These are phyloP conservation scores for Anser cygnoides DNA, from an alignment of 2,113 vertebrate genomes.

Conservation along the genomic window DNA sequence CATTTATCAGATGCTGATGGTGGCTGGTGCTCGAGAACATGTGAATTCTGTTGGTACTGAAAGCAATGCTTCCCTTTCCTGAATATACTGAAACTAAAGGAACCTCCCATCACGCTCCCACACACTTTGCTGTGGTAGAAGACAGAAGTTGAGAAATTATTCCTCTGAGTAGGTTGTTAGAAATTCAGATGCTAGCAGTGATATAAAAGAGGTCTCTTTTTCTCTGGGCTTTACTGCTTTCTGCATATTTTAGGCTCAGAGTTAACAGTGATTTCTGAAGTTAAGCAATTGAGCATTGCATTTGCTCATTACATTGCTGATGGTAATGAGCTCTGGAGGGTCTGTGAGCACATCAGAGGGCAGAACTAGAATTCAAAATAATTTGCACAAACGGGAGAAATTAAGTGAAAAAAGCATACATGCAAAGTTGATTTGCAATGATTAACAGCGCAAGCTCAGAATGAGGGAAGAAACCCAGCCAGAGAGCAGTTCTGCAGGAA, in stretches of 20 bases:
- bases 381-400: neutral
- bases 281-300: neutral
- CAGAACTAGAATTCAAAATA: neutral
- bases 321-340: neutral
- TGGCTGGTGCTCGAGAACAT: neutral
- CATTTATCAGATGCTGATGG: neutral
- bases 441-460: neutral
- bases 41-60: neutral
- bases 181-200: neutral
- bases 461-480: neutral
- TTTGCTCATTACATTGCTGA: neutral
- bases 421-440: neutral
- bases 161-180: neutral
- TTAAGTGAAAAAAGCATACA: neutral
- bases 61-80: neutral
- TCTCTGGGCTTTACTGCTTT: neutral
- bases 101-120: neutral
- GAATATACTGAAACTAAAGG: neutral
- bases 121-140: neutral
- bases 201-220: neutral
- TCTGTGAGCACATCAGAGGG: fast-evolving
- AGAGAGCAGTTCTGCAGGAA: neutral
- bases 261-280: neutral
- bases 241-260: neutral
- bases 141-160: neutral